phyloP scores from a whole-genome alignment of 2,113 vertebrate genomes.

The Hippopotamus amphibius region DNA sequence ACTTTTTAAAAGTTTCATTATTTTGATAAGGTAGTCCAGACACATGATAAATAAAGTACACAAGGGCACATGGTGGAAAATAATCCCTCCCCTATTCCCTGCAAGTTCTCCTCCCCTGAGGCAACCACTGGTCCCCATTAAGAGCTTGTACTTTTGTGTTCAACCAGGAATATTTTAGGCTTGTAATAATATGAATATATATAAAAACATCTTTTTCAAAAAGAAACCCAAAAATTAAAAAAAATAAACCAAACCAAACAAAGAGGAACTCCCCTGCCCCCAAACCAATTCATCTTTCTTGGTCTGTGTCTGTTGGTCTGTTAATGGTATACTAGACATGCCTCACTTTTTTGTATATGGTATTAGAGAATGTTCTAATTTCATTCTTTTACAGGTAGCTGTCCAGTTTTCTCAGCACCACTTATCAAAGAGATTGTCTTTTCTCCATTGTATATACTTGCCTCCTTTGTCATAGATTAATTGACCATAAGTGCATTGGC shows the following conservation, averaged over 20 bases:
- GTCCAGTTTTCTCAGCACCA: not conserved
- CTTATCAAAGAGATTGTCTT: not conserved
- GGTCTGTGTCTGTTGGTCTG: not conserved
- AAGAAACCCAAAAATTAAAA: not conserved
- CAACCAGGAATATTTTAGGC: not conserved
- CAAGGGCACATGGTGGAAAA: not conserved
- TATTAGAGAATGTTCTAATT: not conserved
- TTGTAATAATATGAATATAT: not conserved
- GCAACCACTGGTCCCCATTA: accelerated
- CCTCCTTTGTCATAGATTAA: not conserved
- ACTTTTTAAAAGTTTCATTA: not conserved
- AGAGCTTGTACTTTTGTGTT: not conserved
- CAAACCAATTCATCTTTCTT: not conserved
- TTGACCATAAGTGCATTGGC: not conserved
- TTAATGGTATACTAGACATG: too few species aligned
- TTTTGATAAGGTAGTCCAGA: not conserved
- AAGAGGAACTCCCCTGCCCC: not conserved
- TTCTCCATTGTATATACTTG: not conserved
- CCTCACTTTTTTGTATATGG: not conserved
- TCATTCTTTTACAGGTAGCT: not conserved
- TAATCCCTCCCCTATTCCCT: not conserved
- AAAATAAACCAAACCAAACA: not conserved
- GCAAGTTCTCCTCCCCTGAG: not conserved
- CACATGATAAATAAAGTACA: not conserved
- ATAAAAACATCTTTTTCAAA: not conserved